Conservation (phyloP, 1,140 invertebrate species). For the Leguminivora glycinivorella region DNA sequence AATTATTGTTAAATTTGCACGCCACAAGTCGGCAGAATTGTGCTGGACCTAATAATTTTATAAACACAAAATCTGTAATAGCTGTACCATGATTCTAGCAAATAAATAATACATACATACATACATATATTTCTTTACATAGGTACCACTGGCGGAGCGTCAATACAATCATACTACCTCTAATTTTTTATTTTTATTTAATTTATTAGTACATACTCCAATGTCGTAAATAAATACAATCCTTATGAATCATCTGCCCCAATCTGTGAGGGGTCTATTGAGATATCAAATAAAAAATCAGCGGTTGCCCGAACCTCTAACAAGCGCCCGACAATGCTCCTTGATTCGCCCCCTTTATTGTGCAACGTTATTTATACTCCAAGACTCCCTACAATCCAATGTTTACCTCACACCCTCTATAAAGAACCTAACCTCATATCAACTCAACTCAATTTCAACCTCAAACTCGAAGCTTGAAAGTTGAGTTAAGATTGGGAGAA, state of each 20-base stretch:
- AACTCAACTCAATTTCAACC: conserved; percentile 34
- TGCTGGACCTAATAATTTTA: too few relatives aligned
- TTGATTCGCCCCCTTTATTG: conserved; percentile 73
- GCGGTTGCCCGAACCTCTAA: conserved; percentile 62
- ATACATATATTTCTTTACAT: too few relatives aligned
- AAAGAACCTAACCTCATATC: conserved; percentile 36
- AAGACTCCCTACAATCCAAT: conserved; percentile 56
- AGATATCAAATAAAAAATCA: conserved; percentile 78
- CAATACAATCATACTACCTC: too few relatives aligned
- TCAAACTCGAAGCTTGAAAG: background rate
- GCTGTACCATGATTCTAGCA: too few relatives aligned
- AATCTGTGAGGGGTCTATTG: conserved; percentile 55
- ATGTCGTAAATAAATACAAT: background rate
- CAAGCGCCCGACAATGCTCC: conserved; percentile 70
- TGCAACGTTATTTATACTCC: conserved; percentile 71
- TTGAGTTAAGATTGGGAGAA: conserved; percentile 28
- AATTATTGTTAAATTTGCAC: too few relatives aligned
- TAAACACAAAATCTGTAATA: too few relatives aligned
- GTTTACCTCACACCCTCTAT: conserved; percentile 37
- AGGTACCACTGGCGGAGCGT: too few relatives aligned
- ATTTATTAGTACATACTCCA: background rate
- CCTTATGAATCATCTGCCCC: background rate
- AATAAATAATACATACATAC: too few relatives aligned
- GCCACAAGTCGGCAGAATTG: too few relatives aligned
- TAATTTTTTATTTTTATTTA: too few relatives aligned